A percentile compares a stretch with the other conserved stretches of the same genome.
phyloP scores from a whole-genome alignment of 2,888 invertebrate genomes.

The Himalopsyche kuldschensis region DNA sequence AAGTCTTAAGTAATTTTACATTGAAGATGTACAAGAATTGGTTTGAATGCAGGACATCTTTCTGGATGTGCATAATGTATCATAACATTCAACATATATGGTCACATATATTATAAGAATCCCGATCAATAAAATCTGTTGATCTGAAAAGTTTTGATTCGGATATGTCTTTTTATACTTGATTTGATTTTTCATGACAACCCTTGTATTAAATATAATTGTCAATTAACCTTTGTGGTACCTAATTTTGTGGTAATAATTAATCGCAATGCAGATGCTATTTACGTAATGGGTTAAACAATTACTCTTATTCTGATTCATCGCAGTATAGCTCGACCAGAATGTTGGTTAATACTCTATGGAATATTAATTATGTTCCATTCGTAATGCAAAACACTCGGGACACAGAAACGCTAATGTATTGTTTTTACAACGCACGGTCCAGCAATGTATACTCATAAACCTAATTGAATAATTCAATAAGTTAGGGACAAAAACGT shows the following conservation, averaged over 20 bases:
- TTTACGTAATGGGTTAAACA: background rate
- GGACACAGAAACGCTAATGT: background rate
- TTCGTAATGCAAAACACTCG: background rate
- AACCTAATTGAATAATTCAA: background rate
- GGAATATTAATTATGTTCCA: background rate
- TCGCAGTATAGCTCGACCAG: background rate
- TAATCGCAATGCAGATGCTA: background rate
- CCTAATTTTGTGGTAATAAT: background rate
- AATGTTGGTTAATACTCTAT: background rate
- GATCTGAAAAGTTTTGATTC: too few species aligned
- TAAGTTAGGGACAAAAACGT: background rate
- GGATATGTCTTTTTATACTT: too few species aligned
- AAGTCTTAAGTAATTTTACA: too few species aligned
- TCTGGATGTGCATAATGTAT: too few species aligned
- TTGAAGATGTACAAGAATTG: too few species aligned
- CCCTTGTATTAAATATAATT: too few species aligned
- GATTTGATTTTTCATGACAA: too few species aligned
- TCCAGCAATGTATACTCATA: background rate
- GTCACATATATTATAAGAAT: too few species aligned
- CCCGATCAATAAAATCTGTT: too few species aligned
- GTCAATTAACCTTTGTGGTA: background rate
- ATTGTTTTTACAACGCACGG: background rate
- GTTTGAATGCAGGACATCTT: too few species aligned
- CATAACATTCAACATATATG: too few species aligned
- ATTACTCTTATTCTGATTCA: background rate